phyloP scores from a whole-genome alignment of 2,888 invertebrate genomes.

The Lasioglossum leucozonium region DNA sequence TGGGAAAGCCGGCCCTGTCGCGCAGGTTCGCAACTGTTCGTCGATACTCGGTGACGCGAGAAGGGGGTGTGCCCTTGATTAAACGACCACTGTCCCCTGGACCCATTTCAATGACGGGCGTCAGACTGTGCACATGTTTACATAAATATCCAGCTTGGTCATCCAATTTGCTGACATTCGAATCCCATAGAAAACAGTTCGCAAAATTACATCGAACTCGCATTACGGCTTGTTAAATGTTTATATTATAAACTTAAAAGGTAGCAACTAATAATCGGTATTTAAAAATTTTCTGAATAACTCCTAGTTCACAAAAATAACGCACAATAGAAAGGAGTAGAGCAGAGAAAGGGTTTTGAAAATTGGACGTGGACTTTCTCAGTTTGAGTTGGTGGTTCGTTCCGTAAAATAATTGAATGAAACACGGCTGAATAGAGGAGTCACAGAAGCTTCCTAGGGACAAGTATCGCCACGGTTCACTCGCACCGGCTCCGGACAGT shows the following conservation, averaged over 20 bases:
- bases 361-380: neutral
- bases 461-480: slow-evolving; percentile 54
- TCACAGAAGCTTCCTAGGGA: slow-evolving; percentile 49
- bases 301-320: too few species aligned
- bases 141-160: neutral
- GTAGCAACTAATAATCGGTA: too few species aligned
- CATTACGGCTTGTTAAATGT: neutral
- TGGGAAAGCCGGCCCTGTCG: slow-evolving; percentile 58
- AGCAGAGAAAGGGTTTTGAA: neutral
- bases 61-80: neutral
- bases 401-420: slow-evolving; percentile 6
- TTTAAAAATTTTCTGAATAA: neutral
- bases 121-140: neutral
- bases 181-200: neutral
- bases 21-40: slow-evolving; percentile 12
- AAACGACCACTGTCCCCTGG: slow-evolving; percentile 6
- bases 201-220: neutral
- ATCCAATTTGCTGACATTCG: neutral
- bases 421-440: slow-evolving; percentile 5
- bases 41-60: slow-evolving; percentile 8
- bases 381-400: neutral
- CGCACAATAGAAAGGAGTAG: too few species aligned
- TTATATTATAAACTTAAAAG: too few species aligned
- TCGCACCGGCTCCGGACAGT: slow-evolving; percentile 64
- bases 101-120: neutral